A percentile compares a stretch with the other conserved stretches of the same genome.
These are phyloP conservation scores for Monochamus saltuarius DNA, from an alignment of 1,140 invertebrate species.

Conservation along the genomic window DNA sequence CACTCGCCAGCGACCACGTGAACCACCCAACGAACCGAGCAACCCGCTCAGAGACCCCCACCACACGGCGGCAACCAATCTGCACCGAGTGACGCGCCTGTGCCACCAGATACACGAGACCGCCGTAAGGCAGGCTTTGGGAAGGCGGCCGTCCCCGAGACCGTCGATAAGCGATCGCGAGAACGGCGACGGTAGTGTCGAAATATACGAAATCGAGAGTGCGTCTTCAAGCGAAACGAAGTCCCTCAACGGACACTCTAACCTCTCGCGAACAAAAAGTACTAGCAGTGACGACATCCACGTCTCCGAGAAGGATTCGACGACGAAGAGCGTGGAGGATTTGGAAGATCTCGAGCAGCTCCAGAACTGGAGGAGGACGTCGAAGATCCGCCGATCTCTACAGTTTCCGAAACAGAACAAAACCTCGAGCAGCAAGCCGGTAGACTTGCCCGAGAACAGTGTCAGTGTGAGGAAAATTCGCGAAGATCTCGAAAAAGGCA, in stretches of 20 bases:
- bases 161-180: constrained; percentile 29
- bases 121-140: constrained; percentile 44
- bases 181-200: constrained; percentile 39
- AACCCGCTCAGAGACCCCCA: constrained; percentile 31
- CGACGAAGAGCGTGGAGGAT: constrained; percentile 43
- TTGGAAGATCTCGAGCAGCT: constrained; percentile 46
- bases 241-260: constrained; percentile 32
- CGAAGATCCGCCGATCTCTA: constrained; percentile 61
- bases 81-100: constrained; percentile 50
- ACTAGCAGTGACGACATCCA: constrained; percentile 54
- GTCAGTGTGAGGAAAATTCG: constrained; percentile 57
- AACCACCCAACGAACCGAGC: constrained; percentile 28
- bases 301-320: constrained; percentile 34
- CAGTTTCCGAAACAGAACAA: constrained; percentile 57
- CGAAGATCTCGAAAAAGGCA: constrained; percentile 56
- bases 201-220: constrained; percentile 43
- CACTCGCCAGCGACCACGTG: constrained; percentile 46
- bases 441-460: constrained; percentile 57
- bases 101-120: constrained; percentile 46
- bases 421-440: constrained; percentile 43
- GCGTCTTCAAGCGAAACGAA: constrained; percentile 25
- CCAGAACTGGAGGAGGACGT: constrained; percentile 59
- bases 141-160: constrained; percentile 22
- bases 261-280: constrained; percentile 48
- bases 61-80: constrained; percentile 38